Evolutionary conservation across 1,140 invertebrate species (phyloP).

Genomic region (Tetramorium parvispinum): DNA sequence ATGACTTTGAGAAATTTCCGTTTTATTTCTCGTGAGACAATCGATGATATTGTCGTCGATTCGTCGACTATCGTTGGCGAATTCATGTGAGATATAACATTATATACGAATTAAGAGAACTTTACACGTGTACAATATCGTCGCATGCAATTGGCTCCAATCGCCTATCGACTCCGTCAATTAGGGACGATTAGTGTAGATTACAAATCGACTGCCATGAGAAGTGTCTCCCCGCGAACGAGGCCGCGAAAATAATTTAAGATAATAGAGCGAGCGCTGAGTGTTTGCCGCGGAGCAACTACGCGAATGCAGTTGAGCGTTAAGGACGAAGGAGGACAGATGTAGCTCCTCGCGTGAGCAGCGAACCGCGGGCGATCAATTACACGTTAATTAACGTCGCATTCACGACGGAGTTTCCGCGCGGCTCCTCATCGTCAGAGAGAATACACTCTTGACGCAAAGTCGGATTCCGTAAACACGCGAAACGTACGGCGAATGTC

Average conservation of each 20-base stretch:
- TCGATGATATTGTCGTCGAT: not conserved
- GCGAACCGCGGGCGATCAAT: constrained; percentile 9
- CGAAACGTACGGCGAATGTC: not conserved
- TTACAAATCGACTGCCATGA: constrained; percentile 71
- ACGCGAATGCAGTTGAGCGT: not conserved
- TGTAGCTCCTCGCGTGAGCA: not conserved
- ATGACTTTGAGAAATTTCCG: not conserved
- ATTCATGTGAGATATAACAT: not conserved
- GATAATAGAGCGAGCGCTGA: constrained; percentile 8
- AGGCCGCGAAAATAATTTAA: constrained; percentile 41
- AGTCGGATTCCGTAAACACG: not conserved
- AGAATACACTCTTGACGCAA: not conserved
- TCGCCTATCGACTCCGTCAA: constrained; percentile 76
- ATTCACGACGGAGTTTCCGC: not conserved
- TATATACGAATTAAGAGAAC: constrained; percentile 39
- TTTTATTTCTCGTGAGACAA: not conserved
- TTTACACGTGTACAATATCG: constrained; percentile 67
- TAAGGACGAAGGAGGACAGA: not conserved
- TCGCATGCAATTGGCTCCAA: constrained; percentile 75
- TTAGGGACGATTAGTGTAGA: constrained; percentile 71
- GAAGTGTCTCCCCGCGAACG: constrained; percentile 66
- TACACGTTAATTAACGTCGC: constrained; percentile 26
- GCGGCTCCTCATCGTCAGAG: not conserved
- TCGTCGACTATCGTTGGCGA: not conserved
- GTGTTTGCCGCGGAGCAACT: constrained; percentile 3